Evolutionary conservation across 2,888 invertebrate species (phyloP).

Genomic region (Periphyllus acericola): DNA sequence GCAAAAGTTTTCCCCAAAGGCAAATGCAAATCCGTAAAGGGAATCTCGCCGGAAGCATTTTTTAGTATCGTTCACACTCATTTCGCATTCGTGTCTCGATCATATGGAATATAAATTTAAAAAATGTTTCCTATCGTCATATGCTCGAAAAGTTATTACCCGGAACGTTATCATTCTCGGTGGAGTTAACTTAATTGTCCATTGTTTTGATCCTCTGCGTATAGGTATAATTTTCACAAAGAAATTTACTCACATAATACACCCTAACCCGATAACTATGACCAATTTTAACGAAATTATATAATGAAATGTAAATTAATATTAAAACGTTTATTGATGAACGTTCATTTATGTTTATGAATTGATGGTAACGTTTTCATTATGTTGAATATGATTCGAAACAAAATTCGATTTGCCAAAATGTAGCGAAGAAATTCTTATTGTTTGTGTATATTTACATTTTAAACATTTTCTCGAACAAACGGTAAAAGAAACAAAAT

Average conservation of each 20-base stretch:
- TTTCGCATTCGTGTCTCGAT: constrained; percentile 59
- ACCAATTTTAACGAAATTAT: too few species aligned
- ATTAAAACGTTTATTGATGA: too few species aligned
- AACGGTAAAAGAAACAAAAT: not conserved
- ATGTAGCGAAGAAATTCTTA: too few species aligned
- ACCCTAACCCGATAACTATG: too few species aligned
- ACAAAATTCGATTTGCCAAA: too few species aligned
- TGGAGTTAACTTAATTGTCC: not conserved
- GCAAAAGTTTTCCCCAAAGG: constrained; percentile 51
- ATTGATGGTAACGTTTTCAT: too few species aligned
- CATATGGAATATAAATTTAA: constrained; percentile 58
- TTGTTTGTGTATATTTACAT: too few species aligned
- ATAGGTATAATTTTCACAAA: too few species aligned
- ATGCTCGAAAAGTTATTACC: constrained; percentile 30
- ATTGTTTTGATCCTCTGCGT: not conserved
- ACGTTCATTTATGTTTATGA: too few species aligned
- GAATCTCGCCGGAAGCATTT: constrained; percentile 51
- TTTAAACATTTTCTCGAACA: not conserved
- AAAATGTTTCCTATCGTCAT: constrained; percentile 41
- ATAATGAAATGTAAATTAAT: too few species aligned
- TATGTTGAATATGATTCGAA: too few species aligned
- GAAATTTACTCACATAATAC: too few species aligned
- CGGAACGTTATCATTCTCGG: constrained; percentile 2
- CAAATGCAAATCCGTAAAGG: constrained; percentile 49
- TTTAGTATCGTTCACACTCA: constrained; percentile 55